Evolutionary conservation across 2,113 vertebrate species (phyloP).

Genomic region (Physeter macrocephalus): DNA sequence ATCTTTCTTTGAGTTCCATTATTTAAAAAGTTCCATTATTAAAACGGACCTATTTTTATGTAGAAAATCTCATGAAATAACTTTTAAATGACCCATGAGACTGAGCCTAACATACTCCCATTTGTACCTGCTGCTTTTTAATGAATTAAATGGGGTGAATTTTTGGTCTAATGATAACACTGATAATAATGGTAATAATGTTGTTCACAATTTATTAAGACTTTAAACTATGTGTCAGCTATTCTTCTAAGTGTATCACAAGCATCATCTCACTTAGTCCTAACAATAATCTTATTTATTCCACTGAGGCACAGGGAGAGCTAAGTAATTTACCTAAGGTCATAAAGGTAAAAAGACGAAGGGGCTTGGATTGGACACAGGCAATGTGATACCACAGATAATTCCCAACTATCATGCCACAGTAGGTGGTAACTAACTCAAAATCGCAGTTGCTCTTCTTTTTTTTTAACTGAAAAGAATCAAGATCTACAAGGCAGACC

Average conservation of each 20-base stretch:
- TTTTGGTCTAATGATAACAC: neutral
- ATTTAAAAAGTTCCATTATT: neutral
- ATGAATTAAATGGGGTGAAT: neutral
- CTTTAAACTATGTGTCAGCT: neutral
- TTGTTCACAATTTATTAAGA: neutral
- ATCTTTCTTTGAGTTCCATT: neutral
- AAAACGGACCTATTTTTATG: neutral
- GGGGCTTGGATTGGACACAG: neutral
- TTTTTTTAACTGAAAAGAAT: neutral
- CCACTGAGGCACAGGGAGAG: neutral
- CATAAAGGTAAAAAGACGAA: neutral
- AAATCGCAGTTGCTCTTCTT: neutral
- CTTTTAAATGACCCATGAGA: neutral
- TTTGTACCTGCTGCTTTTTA: neutral
- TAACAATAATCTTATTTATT: neutral
- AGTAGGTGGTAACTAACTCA: neutral
- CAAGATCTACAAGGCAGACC: neutral
- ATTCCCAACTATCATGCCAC: neutral
- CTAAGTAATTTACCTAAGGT: neutral
- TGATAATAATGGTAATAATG: neutral
- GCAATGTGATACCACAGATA: neutral
- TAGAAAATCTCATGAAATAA: neutral
- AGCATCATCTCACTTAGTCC: neutral
- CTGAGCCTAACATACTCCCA: neutral
- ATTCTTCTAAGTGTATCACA: neutral